phyloP scores from a whole-genome alignment of 2,888 invertebrate genomes.

The Deroplatys truncata region DNA sequence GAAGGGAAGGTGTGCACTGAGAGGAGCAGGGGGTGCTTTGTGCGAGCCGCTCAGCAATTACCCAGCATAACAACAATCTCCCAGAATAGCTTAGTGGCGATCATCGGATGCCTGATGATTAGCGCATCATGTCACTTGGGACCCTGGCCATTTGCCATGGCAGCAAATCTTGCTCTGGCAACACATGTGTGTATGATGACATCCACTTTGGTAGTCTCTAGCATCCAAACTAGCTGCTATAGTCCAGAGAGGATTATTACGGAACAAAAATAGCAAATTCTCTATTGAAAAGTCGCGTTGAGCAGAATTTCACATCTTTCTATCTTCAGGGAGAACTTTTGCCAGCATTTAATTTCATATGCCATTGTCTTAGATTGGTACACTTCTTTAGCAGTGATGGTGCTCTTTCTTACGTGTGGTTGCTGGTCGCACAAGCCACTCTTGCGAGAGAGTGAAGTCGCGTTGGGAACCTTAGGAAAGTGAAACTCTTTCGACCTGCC shows the following conservation, averaged over 20 bases:
- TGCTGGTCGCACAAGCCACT: no score
- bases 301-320: no score
- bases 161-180: not conserved
- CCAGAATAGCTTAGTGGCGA: slow-evolving; percentile 8
- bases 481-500: no score
- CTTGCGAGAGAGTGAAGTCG: no score
- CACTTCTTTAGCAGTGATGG: no score
- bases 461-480: no score
- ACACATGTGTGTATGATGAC: not conserved
- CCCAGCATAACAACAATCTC: not conserved
- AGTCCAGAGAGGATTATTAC: not conserved
- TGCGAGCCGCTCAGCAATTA: not conserved
- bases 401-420: no score
- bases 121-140: not conserved
- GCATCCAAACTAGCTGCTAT: not conserved
- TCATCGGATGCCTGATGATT: not conserved
- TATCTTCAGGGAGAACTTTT: no score
- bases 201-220: not conserved
- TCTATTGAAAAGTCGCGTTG: no score
- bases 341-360: no score
- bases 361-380: no score
- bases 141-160: not conserved
- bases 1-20: not conserved
- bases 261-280: no score
- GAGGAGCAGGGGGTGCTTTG: not conserved